A percentile compares a stretch with the other conserved stretches of the same genome.
Conservation (phyloP, 2,888 invertebrate genomes). For the Ophion ventricosus region DNA sequence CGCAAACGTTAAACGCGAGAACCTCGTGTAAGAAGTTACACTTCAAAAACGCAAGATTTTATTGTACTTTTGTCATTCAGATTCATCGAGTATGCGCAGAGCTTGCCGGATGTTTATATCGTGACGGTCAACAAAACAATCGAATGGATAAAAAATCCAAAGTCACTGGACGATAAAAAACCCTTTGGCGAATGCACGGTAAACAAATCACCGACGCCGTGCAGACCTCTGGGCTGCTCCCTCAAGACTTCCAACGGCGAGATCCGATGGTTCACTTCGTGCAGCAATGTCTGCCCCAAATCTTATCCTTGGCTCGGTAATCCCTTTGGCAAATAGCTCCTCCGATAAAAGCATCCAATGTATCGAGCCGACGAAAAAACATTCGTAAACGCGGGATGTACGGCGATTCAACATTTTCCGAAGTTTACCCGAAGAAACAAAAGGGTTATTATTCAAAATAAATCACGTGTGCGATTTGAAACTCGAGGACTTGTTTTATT, state of each 20-base stretch:
- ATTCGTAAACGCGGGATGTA: neutral
- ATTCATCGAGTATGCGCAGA: conserved; percentile 85
- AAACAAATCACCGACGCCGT: conserved; percentile 69
- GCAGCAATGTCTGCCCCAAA: conserved; percentile 84
- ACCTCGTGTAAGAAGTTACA: too few relatives aligned
- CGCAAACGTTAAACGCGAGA: too few relatives aligned
- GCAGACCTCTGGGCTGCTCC: conserved; percentile 70
- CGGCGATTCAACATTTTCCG: neutral
- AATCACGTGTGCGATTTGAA: too few relatives aligned
- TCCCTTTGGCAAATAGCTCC: conserved; percentile 82
- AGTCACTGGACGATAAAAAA: conserved; percentile 78
- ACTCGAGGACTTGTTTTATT: too few relatives aligned
- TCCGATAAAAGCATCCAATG: neutral
- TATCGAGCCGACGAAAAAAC: neutral
- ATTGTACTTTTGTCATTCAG: conserved; percentile 72
- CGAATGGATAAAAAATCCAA: conserved; percentile 86
- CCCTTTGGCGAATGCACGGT: conserved; percentile 78
- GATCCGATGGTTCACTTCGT: conserved; percentile 84
- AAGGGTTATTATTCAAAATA: too few relatives aligned
- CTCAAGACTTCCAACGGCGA: conserved; percentile 74
- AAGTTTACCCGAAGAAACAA: neutral
- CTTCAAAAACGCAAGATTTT: too few relatives aligned
- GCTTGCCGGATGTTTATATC: conserved; percentile 86
- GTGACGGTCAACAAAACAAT: conserved; percentile 84
- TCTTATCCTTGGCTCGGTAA: conserved; percentile 86